A percentile compares a stretch with the other conserved stretches of the same genome.
phyloP scores from a whole-genome alignment of 2,113 vertebrate species.

The Podarcis raffonei region DNA sequence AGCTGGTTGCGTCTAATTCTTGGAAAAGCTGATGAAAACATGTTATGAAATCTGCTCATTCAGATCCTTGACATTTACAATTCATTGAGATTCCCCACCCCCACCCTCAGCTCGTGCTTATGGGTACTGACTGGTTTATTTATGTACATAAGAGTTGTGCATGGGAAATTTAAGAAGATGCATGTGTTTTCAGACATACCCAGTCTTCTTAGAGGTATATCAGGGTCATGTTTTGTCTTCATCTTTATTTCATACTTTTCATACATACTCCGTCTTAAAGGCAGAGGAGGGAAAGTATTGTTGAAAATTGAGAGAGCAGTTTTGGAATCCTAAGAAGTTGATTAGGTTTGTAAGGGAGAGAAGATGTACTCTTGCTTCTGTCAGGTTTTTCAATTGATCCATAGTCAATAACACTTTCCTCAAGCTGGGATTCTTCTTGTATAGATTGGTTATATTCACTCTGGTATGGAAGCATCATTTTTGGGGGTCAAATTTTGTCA shows the following conservation, averaged over 20 bases:
- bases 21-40: constrained; percentile 52
- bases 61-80: background rate
- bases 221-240: background rate
- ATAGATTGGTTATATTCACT: background rate
- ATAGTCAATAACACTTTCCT: background rate
- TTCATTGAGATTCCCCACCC: constrained; percentile 39
- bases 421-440: constrained; percentile 1
- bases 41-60: constrained; percentile 11
- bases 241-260: background rate
- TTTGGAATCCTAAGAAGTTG: background rate
- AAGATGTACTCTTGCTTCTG: background rate
- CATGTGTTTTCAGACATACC: background rate
- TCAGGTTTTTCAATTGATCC: background rate
- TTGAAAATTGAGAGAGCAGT: background rate
- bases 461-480: background rate
- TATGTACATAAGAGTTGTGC: background rate
- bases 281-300: background rate
- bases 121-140: background rate
- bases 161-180: background rate
- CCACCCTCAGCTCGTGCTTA: background rate
- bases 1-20: constrained; percentile 16
- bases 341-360: background rate
- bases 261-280: too few species aligned
- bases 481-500: background rate
- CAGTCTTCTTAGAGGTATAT: background rate